Evolutionary conservation across 2,888 invertebrate genomes (phyloP), one percentile per base, ranked within the genome.

Genomic region (Gasteruption jaculator): DNA sequence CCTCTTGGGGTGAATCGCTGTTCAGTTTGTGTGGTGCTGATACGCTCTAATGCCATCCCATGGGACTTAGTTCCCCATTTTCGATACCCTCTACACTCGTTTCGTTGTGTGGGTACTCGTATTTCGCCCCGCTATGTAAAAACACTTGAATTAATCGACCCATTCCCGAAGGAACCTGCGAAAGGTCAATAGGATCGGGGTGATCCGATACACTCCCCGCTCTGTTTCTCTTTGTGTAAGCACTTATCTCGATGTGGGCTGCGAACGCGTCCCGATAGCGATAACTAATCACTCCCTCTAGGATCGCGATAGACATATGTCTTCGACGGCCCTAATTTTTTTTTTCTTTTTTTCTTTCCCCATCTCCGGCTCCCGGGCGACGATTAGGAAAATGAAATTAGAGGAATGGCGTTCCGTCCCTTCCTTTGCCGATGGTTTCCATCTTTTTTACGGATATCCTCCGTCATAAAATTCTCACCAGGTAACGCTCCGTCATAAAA

Each of bases 81-180:
- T 34, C 39, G 37, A 42, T 31, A 21, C 25, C 45, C 34, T 22
- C 43, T 35, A 18, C 48, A 50, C 43, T 48, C 46, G 48, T 44
- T 48, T 45, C 46, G 46, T 45, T 48, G 48, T 22, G 38, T 21
- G 43, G 36, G 40, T 49, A 43, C 56, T 49, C 42, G 48, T 48
- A 47, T 52, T 38, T 45, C 44, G 27, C 48, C 43, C 38, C 43
- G 19, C 37, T 30, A 62, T 56, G 59, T 57, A 66, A 68, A 68
- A 68, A 67, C 68, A 68, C 66, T 69, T 65, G 65, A 69, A 70
- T 70, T 69, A 68, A 69, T 69, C 68, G 66, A 56, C 45, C 52
- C 50, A 58, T 60, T 65, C 69, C 69, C 69, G 48, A 38, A 61
- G 67, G 66, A 63, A 60, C 60, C 56, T 61, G 62, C 58, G 48